Evolutionary conservation across 2,888 invertebrate species (phyloP).

Genomic region (Caenorhabditis plicata): DNA sequence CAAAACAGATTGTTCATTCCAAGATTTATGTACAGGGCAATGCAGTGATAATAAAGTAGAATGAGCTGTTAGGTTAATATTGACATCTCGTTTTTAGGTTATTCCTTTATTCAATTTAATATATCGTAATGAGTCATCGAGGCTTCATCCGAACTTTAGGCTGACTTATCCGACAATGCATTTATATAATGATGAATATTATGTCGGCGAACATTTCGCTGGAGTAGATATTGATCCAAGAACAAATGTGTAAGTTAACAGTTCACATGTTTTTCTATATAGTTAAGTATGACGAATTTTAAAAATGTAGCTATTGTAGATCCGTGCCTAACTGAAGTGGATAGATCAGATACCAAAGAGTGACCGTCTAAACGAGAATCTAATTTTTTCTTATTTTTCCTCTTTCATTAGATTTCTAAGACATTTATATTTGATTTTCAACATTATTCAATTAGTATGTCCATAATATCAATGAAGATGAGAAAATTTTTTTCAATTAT

Average conservation of each 20-base stretch:
- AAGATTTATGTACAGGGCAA: slow-evolving; percentile 46
- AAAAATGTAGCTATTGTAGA: too few species aligned
- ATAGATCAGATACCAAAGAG: too few species aligned
- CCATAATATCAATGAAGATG: too few species aligned
- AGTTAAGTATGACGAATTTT: too few species aligned
- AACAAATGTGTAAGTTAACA: slow-evolving; percentile 39
- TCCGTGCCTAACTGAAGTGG: too few species aligned
- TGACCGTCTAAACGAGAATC: not conserved
- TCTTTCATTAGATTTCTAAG: too few species aligned
- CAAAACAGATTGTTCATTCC: slow-evolving; percentile 39
- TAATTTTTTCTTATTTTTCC: not conserved
- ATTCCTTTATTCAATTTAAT: slow-evolving; percentile 53
- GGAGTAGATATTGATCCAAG: slow-evolving; percentile 50
- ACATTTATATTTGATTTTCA: too few species aligned
- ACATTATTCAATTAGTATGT: too few species aligned
- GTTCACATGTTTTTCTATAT: not conserved
- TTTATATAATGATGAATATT: slow-evolving; percentile 59
- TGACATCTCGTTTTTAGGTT: slow-evolving; percentile 25
- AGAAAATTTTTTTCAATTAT: too few species aligned
- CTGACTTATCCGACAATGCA: slow-evolving; percentile 58
- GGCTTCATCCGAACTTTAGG: slow-evolving; percentile 56
- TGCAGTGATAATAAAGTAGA: slow-evolving; percentile 53
- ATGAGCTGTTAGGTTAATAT: not conserved
- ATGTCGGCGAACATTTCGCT: slow-evolving; percentile 58
- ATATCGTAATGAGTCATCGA: slow-evolving; percentile 48